Conservation (phyloP, 1,140 invertebrate species). For the Lordiphosa mommai region DNA sequence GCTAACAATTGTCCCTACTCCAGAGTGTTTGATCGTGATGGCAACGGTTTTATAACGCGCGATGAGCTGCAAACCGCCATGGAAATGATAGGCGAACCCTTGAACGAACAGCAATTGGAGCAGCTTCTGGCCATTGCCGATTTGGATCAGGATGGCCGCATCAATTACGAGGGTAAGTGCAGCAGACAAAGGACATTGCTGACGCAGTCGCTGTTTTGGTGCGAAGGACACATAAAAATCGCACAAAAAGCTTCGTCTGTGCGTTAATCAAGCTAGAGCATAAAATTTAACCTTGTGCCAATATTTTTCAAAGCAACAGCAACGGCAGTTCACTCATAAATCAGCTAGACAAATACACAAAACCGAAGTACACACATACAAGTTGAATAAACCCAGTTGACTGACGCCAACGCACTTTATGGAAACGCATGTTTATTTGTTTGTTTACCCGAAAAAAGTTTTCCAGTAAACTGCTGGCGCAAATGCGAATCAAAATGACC, state of each 20-base stretch:
- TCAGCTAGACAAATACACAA: conserved; percentile 61
- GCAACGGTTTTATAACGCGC: conserved; percentile 88
- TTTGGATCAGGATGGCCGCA: conserved; percentile 87
- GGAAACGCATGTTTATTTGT: conserved; percentile 42
- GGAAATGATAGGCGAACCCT: conserved; percentile 88
- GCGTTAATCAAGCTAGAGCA: conserved; percentile 55
- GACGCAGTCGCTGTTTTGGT: conserved; percentile 33
- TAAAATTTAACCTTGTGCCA: conserved; percentile 56
- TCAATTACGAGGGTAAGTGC: conserved; percentile 87
- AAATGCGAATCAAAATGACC: background rate
- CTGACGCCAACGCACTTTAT: conserved; percentile 11
- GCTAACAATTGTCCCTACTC: conserved; percentile 16
- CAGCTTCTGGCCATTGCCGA: conserved; percentile 86
- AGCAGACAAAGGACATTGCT: conserved; percentile 39
- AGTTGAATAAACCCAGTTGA: conserved; percentile 57
- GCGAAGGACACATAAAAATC: conserved; percentile 34
- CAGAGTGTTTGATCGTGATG: conserved; percentile 88
- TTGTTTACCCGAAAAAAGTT: conserved; percentile 54
- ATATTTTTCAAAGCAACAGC: conserved; percentile 48
- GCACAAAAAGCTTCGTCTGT: background rate
- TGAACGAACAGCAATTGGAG: conserved; percentile 86
- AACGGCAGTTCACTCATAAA: conserved; percentile 51
- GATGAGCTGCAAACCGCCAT: conserved; percentile 87
- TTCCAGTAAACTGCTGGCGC: conserved; percentile 6
- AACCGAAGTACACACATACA: conserved; percentile 18